phyloP scores from a whole-genome alignment of 2,797 vertebrate genomes.

The Streptopelia turtur region DNA sequence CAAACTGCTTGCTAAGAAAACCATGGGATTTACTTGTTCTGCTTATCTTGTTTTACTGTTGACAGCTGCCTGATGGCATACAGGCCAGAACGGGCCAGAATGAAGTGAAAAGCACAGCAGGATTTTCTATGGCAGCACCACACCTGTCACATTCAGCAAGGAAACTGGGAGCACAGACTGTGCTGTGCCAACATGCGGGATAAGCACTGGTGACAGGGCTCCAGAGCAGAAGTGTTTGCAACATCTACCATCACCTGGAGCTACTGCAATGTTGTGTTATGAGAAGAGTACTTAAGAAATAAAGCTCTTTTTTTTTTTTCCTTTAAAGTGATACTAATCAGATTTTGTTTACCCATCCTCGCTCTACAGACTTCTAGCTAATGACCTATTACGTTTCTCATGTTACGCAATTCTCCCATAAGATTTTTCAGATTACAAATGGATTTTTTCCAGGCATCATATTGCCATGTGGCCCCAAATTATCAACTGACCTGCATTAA shows the following conservation, averaged over 20 bases:
- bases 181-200: not conserved
- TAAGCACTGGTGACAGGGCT: not conserved
- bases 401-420: not conserved
- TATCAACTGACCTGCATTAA: conserved; percentile 35
- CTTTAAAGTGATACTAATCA: not conserved
- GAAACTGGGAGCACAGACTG: not conserved
- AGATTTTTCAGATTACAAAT: conserved; percentile 27
- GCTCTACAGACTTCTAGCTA: not conserved
- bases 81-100: not conserved
- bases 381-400: not conserved
- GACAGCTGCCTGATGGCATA: not conserved
- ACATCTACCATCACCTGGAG: not conserved
- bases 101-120: not conserved
- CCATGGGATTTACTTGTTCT: not conserved
- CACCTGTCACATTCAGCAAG: not conserved
- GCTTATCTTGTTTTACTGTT: not conserved
- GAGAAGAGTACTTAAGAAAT: not conserved
- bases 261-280: not conserved
- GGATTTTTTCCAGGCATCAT: not conserved
- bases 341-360: not conserved
- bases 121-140: not conserved
- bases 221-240: not conserved
- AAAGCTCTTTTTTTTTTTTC: not conserved
- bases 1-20: not conserved
- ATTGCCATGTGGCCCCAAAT: not conserved